Evolutionary conservation across 2,888 invertebrate species (phyloP).

Genomic region (Halictus quadricinctus): DNA sequence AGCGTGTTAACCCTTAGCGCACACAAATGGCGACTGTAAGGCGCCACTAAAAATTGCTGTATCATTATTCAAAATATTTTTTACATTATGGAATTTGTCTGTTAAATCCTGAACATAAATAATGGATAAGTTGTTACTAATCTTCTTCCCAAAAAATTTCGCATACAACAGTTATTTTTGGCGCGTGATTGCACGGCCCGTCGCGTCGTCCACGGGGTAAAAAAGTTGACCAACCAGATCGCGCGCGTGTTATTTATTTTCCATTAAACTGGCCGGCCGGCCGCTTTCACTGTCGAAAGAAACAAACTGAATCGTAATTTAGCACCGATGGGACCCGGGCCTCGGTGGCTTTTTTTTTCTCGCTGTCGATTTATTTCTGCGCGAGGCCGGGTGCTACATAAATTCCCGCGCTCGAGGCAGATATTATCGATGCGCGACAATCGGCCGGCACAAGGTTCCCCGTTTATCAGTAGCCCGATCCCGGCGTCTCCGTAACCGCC

Average conservation of each 20-base stretch:
- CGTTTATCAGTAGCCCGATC: slow-evolving; percentile 43
- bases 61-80: no score
- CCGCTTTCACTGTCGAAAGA: slow-evolving; percentile 30
- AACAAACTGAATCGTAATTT: slow-evolving; percentile 27
- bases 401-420: neutral
- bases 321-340: slow-evolving; percentile 9
- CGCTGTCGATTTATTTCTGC: slow-evolving; percentile 26
- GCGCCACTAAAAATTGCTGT: no score
- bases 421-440: slow-evolving; percentile 35
- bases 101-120: neutral
- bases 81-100: no score
- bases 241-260: slow-evolving; percentile 31
- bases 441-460: slow-evolving; percentile 24
- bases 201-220: neutral
- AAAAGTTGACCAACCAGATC: slow-evolving; percentile 1
- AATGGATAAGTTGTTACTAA: neutral
- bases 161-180: neutral
- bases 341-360: neutral
- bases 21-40: no score
- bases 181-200: neutral
- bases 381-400: neutral
- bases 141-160: neutral
- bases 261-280: slow-evolving; percentile 20
- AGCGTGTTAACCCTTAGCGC: no score
- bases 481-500: neutral